Base-by-base conservation (phyloP, 2,888 invertebrate species). In the Suillia variegata region DNA sequence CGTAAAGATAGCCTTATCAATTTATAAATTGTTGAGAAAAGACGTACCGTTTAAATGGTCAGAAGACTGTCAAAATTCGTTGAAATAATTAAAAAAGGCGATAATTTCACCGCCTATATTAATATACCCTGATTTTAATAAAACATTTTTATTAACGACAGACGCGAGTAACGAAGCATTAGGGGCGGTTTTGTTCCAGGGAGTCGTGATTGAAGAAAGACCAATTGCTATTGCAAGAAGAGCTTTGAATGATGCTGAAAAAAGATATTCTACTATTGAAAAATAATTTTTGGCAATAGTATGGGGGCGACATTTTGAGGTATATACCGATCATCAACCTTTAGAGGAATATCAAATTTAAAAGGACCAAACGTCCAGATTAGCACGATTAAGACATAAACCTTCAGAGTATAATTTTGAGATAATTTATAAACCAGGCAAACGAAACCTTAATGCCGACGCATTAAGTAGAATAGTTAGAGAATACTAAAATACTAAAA, bases 81-180 rank as follows among this genome's bases (percentile, higher is more conserved):
- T 26, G 5, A 10, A 26, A 26, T 6, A 26, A 26, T 26, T 26
- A 26, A 26, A 26, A 26, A 10, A 26, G 26, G 26, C 10, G 6
- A 10, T 26, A 5, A 26, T 10, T 10, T 26, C 26, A 6, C 26
- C 26, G 10, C 26, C 26, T 10, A 26, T 26, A 26, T 26, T 26
- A 26, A 26, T 26, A 31, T 62, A 60, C 31, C 54, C 60, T 1
- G 53, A 58, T 33, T 56, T 56, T 54, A 42, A 60, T 38, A 56
- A 60, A 58, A 5, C 18, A 15, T 62, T 62, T 24, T 10, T 48
- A 13, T 15, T 62, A 17, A 53, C 42, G 10, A 62, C 59, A 1
- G 57, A 61, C 21, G 59, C 48, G 2, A 56, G 47, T 31, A 50
- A 54, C 18, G 20, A 18, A 42, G 57, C 57, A 10, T 26, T 63